Base-by-base conservation (phyloP, 1,140 invertebrate genomes). In the Doryteuthis pealeii region DNA sequence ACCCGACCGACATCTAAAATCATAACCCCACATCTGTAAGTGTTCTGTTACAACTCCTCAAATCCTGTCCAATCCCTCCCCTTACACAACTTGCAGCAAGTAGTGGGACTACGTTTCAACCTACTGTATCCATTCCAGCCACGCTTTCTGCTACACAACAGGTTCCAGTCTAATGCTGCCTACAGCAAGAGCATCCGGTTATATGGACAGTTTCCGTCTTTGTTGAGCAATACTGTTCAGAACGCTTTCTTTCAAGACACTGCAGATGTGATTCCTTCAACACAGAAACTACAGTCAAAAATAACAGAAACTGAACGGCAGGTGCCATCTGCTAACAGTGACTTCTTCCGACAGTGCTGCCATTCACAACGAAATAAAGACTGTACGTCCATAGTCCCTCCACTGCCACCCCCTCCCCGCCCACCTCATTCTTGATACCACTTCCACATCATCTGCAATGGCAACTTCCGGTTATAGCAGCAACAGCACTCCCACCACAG, bases 1-100 rank as follows among this genome's bases (percentile, higher is more conserved):
- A 73, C 71, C 28, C 49, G 71, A 72, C 28, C 62, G 43, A 6
- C 62, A 62, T 54, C 90, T 91, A 75, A 87, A 92, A 73, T 89
- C 90, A 40, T 40, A 40, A 84, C 83, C 71, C 80, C 30, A 77
- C 78, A 45, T 72, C 76, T 70, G 74, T 84, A 68, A 89, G 91
- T 30, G 85, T 93, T 72, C 91, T 31, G 88, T 92, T 32, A 91
- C 91, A 22, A 91, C 91, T 12, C 83, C 83, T 32, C 82, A 83
- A 66, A 83, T 86, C 69, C 73, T 84, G 32, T 82, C 82, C 35
- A 94, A 94, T 87, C 88, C 91, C 35, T 90, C 83, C n/a, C 84
- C 91, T 89, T 79, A 92, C 92, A 82, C 91, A 77, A 87, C 81
- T 78, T 81, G 79, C 14, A 84, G 75, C 71, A 80, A n/a, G 76